Base-by-base conservation (phyloP, 30 jellyfish, hydroid and myxozoan species). In the Rhopilema esculentum region DNA sequence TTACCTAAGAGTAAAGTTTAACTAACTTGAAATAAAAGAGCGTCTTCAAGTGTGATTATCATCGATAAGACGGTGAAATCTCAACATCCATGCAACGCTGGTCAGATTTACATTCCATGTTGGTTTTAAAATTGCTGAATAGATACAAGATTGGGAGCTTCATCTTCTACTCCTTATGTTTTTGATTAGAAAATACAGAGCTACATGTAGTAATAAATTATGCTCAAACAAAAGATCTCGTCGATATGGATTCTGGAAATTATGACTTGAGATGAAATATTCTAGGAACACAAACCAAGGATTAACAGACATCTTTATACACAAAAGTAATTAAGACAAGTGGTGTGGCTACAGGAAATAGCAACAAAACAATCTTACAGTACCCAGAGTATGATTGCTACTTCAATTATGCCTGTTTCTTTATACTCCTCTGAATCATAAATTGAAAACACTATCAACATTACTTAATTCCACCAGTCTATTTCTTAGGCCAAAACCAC, bases 221-320 rank as follows among this genome's bases (percentile, higher is more conserved):
- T 63, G 29, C 18, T 26, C 78, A 67, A 67, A 67, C 78, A 16
- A 67, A 67, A 67, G 78, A 67, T 32, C 24, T 2, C 6, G 7
- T 67, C 2, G 31, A 22, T 30, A 32, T 73, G 66, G 32, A 31
- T 73, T 73, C 16, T 62, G 29, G 72, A 19, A n/a, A 24, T 57
- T 49, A 25, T 27, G 75, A 64, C 19, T 48, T 80, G 75, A 61
- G 61, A 32, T 80, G 40, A 17, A 31, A 80, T 52, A 40, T 30
- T 80, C 81, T 80, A 80, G 82, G 82, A 80, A 80, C 90, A 80
- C 90, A 80, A 79, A 79, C 61, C 78, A 28, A 62, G 69, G 77
- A 78, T 27, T 78, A 78, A 64, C 49, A 19, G 90, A 49, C 80
- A 63, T 27, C 49, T 66, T 80, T 66, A 28, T 80, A 80, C 90